Percentiles rank a stretch among this genome's conserved stretches.
Evolutionary conservation across 2,113 vertebrate genomes (phyloP).

Genomic region (Lepus europaeus): DNA sequence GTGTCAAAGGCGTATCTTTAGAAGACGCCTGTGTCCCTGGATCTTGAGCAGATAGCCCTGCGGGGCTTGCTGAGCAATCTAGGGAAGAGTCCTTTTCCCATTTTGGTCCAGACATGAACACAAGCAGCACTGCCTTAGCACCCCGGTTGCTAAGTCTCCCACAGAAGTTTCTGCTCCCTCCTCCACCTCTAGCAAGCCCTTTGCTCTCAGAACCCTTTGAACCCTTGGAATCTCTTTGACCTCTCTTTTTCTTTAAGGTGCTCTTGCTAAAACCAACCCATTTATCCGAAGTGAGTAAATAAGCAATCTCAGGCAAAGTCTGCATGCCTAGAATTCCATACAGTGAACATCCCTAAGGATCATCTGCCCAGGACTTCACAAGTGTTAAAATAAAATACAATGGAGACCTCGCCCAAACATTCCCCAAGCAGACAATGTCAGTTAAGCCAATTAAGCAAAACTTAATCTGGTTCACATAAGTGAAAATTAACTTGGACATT

Average conservation of each 20-base stretch:
- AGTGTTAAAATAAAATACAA: not conserved
- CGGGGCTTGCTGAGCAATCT: not conserved
- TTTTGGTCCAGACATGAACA: rapidly evolving
- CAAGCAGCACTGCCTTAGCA: not conserved
- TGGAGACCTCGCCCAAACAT: not conserved
- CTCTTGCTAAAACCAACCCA: not conserved
- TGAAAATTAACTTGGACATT: not conserved
- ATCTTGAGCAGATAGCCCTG: not conserved
- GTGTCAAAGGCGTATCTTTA: not conserved
- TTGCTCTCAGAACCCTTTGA: not conserved
- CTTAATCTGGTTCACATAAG: not conserved
- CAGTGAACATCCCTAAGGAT: not conserved
- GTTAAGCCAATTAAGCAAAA: not conserved
- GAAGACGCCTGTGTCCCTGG: too few species aligned
- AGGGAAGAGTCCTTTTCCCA: not conserved
- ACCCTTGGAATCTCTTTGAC: too few species aligned
- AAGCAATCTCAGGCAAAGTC: not conserved
- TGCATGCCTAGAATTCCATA: not conserved
- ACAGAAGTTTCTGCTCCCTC: not conserved
- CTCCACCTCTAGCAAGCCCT: not conserved
- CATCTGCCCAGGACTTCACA: not conserved
- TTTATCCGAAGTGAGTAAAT: not conserved
- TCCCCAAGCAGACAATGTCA: not conserved
- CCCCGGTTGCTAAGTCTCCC: not conserved
- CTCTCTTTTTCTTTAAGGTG: not conserved